Conservation (phyloP, 2,888 invertebrate species). For the Hoplodrina ambigua region DNA sequence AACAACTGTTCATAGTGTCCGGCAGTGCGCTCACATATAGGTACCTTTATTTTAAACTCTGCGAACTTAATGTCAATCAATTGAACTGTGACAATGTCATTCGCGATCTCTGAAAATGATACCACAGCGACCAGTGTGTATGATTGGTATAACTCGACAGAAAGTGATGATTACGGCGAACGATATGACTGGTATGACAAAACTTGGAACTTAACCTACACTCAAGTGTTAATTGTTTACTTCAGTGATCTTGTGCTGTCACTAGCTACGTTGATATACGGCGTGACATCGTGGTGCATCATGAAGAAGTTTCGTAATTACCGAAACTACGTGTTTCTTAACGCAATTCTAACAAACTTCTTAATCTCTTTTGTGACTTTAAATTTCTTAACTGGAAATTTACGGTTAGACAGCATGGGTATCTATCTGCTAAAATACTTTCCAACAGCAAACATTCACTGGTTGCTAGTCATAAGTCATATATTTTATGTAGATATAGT, state of each 20-base stretch:
- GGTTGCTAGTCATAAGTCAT: constrained; percentile 11
- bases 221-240: background rate
- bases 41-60: background rate
- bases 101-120: background rate
- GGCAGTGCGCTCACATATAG: background rate
- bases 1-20: background rate
- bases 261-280: background rate
- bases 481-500: constrained; percentile 9
- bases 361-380: background rate
- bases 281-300: constrained; percentile 12
- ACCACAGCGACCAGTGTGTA: background rate
- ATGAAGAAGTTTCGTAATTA: constrained; percentile 6
- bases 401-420: background rate
- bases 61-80: background rate
- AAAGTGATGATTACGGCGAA: background rate
- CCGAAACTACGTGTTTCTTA: constrained; percentile 19
- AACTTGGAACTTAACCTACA: background rate
- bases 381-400: background rate
- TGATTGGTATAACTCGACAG: background rate
- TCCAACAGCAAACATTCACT: background rate
- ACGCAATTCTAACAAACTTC: constrained; percentile 5
- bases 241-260: background rate
- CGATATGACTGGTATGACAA: background rate
- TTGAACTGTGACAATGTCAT: background rate
- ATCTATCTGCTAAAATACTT: background rate